A percentile compares a stretch with the other conserved stretches of the same genome.
phyloP scores from a whole-genome alignment of 2,888 invertebrate genomes.

The Arenicola marina region DNA sequence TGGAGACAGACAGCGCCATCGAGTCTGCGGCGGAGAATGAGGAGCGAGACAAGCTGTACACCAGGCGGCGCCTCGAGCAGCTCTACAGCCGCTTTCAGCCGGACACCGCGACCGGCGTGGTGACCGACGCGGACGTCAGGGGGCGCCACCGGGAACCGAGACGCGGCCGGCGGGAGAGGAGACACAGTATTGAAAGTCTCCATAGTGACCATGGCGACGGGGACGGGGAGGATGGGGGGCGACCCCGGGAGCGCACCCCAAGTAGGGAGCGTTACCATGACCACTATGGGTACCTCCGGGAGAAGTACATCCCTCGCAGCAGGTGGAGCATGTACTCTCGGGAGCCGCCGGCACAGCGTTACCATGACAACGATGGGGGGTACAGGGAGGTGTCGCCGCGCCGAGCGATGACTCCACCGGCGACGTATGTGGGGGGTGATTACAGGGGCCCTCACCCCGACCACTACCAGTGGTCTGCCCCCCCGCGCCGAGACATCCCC shows the following conservation, averaged over 20 bases:
- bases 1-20: slow-evolving; percentile 3
- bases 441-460: not conserved
- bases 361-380: not conserved
- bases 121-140: not conserved
- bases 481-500: too few relatives aligned
- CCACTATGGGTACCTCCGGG: not conserved
- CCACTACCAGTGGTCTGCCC: too few relatives aligned
- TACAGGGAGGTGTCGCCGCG: not conserved
- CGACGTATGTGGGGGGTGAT: not conserved
- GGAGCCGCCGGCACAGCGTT: not conserved
- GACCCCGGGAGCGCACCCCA: not conserved
- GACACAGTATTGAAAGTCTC: slow-evolving; percentile 1
- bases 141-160: not conserved
- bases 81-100: not conserved
- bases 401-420: not conserved
- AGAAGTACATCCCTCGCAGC: not conserved
- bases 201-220: not conserved
- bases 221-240: not conserved
- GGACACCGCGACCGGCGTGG: not conserved
- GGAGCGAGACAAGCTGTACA: slow-evolving; percentile 9
- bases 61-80: slow-evolving; percentile 4
- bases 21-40: not conserved
- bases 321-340: not conserved
- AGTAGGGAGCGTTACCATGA: not conserved
- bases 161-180: not conserved